Conservation (phyloP, 1,140 invertebrate genomes). For the Caerostris darwini region DNA sequence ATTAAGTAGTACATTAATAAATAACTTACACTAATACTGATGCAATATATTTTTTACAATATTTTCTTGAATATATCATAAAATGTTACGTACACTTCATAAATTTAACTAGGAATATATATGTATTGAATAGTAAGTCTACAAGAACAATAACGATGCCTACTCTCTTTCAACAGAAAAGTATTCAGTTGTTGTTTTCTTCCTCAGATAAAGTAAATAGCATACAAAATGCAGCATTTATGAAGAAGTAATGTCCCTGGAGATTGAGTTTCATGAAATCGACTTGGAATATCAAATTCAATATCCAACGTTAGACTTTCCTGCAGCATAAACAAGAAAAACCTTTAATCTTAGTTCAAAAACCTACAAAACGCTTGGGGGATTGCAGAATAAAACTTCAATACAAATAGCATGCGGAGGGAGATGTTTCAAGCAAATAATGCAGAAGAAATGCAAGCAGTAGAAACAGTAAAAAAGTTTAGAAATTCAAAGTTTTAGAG, state of each 20-base stretch:
- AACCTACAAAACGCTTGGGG: slow-evolving; percentile 19
- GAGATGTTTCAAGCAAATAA: not conserved
- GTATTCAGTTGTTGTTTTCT: not conserved
- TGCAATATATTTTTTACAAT: too few relatives aligned
- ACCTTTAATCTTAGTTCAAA: slow-evolving; percentile 22
- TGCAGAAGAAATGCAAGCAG: not conserved
- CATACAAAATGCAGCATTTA: not conserved
- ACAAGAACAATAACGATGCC: not conserved
- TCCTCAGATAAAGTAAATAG: not conserved
- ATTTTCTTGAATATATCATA: too few relatives aligned
- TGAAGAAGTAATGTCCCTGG: not conserved
- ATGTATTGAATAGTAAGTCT: not conserved
- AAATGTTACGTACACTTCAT: too few relatives aligned
- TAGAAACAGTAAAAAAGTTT: not conserved
- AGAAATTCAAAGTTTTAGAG: too few relatives aligned
- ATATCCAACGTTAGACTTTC: slow-evolving; percentile 1
- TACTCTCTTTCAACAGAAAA: not conserved
- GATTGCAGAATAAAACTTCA: not conserved
- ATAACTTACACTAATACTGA: too few relatives aligned
- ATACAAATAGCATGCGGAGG: slow-evolving; percentile 32
- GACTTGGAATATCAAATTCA: slow-evolving; percentile 40
- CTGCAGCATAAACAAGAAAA: not conserved
- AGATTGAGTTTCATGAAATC: slow-evolving; percentile 4
- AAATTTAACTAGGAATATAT: too few relatives aligned
- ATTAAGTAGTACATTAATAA: too few relatives aligned